Conservation (phyloP, 2,113 vertebrate genomes). For the Pterocles burchelli region DNA sequence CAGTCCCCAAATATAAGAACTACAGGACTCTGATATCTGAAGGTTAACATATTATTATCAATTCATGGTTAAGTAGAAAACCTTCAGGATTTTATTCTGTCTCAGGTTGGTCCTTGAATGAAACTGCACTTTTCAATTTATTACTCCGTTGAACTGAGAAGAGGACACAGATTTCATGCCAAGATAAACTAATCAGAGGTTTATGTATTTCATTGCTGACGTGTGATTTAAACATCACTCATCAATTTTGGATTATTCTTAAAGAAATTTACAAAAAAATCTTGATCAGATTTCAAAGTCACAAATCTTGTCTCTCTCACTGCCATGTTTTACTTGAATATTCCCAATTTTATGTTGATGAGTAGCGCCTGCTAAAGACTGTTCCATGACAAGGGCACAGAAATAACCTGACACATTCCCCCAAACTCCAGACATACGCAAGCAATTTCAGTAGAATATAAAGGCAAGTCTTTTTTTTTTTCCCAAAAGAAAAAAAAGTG, state of each 20-base stretch:
- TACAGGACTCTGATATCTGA: background rate
- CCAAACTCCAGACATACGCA: background rate
- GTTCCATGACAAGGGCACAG: background rate
- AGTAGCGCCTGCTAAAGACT: background rate
- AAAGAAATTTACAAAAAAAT: background rate
- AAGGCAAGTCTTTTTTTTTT: background rate
- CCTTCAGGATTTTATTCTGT: background rate
- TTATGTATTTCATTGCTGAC: background rate
- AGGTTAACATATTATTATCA: background rate
- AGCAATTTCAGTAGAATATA: background rate
- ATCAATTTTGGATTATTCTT: background rate
- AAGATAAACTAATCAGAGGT: background rate
- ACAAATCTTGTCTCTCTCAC: background rate
- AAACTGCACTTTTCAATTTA: background rate
- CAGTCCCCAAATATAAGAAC: background rate
- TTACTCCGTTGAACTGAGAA: background rate
- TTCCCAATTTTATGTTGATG: background rate
- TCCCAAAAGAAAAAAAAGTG: background rate
- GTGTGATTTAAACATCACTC: background rate
- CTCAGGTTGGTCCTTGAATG: background rate
- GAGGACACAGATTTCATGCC: background rate
- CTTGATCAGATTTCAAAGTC: background rate
- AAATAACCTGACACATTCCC: background rate
- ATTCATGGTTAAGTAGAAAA: background rate
- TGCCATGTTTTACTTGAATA: background rate